Evolutionary conservation across 2,113 vertebrate genomes (phyloP).

Genomic region (Indri indri): DNA sequence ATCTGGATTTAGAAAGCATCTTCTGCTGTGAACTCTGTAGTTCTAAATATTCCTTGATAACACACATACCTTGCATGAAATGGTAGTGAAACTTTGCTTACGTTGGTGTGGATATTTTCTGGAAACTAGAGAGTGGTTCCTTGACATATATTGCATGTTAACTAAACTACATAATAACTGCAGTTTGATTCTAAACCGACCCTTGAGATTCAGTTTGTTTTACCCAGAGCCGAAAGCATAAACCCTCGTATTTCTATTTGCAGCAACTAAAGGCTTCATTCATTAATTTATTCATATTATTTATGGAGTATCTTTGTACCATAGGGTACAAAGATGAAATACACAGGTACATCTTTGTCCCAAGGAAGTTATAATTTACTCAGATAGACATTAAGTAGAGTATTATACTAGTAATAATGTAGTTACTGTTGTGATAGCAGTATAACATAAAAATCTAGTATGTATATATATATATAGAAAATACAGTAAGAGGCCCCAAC

Average conservation of each 20-base stretch:
- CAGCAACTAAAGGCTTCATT: neutral
- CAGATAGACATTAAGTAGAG: neutral
- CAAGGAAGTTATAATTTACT: neutral
- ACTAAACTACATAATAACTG: neutral
- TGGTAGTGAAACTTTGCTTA: slow-evolving; percentile 12
- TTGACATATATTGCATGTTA: neutral
- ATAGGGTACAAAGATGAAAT: neutral
- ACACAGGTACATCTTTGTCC: neutral
- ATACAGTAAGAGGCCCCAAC: neutral
- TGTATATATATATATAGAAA: neutral
- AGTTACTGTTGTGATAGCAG: neutral
- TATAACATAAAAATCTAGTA: neutral
- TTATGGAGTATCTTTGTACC: neutral
- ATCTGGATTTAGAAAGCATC: slow-evolving; percentile 24
- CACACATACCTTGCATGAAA: neutral
- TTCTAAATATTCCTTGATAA: slow-evolving; percentile 15
- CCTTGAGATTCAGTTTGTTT: neutral
- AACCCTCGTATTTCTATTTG: neutral
- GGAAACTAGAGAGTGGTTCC: neutral
- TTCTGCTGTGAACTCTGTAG: neutral
- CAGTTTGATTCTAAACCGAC: neutral
- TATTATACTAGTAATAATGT: neutral
- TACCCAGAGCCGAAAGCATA: neutral
- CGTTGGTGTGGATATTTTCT: neutral
- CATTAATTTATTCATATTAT: neutral